Evolutionary conservation across 2,888 invertebrate genomes (phyloP).

Genomic region (Ischnus inquisitorius): DNA sequence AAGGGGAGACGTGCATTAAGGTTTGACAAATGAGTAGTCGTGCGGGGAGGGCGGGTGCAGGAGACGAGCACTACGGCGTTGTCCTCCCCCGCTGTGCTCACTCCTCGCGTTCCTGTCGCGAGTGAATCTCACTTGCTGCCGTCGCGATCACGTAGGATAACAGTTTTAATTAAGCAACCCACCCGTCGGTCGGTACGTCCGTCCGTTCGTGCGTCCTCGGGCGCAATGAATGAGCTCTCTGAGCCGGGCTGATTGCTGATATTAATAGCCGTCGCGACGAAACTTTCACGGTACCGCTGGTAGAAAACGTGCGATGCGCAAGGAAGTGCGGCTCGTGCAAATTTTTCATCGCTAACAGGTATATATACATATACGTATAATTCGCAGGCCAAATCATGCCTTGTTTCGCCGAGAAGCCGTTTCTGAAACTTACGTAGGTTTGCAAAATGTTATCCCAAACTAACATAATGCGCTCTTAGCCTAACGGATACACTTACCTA

Average conservation of each 20-base stretch:
- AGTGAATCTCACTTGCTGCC: constrained; percentile 63
- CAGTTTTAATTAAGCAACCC: constrained; percentile 80
- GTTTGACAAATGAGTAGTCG: constrained; percentile 67
- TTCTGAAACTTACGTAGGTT: constrained; percentile 16
- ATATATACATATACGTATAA: neutral
- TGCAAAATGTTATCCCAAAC: constrained; percentile 46
- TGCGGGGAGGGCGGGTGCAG: neutral
- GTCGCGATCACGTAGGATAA: constrained; percentile 76
- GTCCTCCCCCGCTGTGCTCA: constrained; percentile 55
- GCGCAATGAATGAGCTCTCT: constrained; percentile 63
- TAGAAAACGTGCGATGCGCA: constrained; percentile 19
- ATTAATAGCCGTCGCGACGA: constrained; percentile 65
- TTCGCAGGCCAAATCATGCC: constrained; percentile 18
- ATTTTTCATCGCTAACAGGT: constrained; percentile 27
- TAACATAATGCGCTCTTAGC: constrained; percentile 25
- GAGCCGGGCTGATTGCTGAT: constrained; percentile 67
- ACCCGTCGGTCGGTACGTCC: neutral
- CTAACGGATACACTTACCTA: neutral
- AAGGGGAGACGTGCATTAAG: constrained; percentile 63
- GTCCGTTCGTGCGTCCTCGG: constrained; percentile 39
- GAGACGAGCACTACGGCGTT: constrained; percentile 33
- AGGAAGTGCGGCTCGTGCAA: constrained; percentile 34
- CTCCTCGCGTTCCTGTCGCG: constrained; percentile 35
- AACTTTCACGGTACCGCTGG: constrained; percentile 49
- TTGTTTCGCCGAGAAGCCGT: constrained; percentile 13